A percentile compares a stretch with the other conserved stretches of the same genome.
These are phyloP conservation scores for Bombycilla garrulus DNA, from an alignment of 2,113 vertebrate species.

Conservation along the genomic window DNA sequence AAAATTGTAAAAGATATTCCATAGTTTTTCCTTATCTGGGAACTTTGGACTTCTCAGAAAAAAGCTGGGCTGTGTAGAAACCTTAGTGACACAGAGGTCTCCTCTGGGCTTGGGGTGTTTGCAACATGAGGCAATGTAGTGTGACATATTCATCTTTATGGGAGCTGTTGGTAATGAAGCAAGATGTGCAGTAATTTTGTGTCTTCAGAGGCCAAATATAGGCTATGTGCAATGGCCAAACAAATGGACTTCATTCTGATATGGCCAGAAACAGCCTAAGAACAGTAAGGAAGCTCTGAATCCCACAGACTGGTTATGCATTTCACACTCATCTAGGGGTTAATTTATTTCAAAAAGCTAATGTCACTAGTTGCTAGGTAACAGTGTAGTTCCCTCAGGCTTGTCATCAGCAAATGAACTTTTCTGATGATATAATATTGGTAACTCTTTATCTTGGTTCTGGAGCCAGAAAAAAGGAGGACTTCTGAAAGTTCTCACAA, in stretches of 20 bases:
- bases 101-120: background rate
- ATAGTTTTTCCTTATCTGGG: background rate
- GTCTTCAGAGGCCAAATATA: background rate
- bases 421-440: background rate
- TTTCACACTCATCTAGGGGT: background rate
- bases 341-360: background rate
- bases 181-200: background rate
- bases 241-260: background rate
- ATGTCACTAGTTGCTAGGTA: constrained; percentile 39
- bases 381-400: background rate
- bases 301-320: background rate
- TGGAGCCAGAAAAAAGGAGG: background rate
- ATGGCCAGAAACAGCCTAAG: background rate
- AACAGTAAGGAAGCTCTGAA: background rate
- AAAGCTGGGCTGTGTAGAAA: background rate
- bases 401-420: constrained; percentile 10
- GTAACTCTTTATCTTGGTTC: background rate
- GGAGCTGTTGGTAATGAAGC: background rate
- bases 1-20: background rate
- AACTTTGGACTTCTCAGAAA: background rate
- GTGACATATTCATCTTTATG: background rate
- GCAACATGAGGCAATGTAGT: background rate
- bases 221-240: background rate
- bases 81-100: background rate
- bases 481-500: background rate